Base-by-base conservation (phyloP, 1,140 invertebrate genomes). In the Bradysia coprophila region DNA sequence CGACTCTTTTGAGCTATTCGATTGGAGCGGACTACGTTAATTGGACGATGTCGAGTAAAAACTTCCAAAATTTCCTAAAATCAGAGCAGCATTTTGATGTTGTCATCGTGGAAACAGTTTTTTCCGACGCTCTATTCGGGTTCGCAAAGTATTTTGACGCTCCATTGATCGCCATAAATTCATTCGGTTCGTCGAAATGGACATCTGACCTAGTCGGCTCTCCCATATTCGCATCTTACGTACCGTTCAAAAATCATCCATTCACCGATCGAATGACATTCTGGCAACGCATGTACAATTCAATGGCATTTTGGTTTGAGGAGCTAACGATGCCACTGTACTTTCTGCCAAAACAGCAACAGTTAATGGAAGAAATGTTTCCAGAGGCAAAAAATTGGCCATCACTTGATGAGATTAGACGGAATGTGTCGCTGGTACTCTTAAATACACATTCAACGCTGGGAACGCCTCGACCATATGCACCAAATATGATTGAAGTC, bases 361-460 rank as follows among this genome's bases (percentile, higher is more conserved):
- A 46, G 22, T n/a, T 39, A 4, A n/a, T 22, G 6, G 46, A 56
- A 6, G 50, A 60, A 41, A 63, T 63, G 41, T 54, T 68, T 43
- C 57, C 41, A 41, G 38, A 24, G 24, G 49, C 41, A 2, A 44
- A 47, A 9, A 19, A 19, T 20, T 19, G 53, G 4, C 55, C 55
- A 0, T 21, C 49, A 2, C 0, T 62, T 6, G 2, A 10, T 0
- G 55, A 59, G 4, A 43, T 60, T 1, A 15, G 45, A 20, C 51
- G 42, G 21, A 65, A 68, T 19, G 51, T 60, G 0, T 67, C 62
- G 13, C 19, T 66, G 32, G 36, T 73, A 39, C 46, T 80, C 5
- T 40, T 67, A 0, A 73, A 76, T 46, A 69, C 70, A 13, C 68
- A 74, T 47, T 63, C 67, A 9, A 59, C 57, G 3, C 49, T 73